Conservation (phyloP, 1,140 invertebrate genomes). For the Drosophila nikananu region DNA sequence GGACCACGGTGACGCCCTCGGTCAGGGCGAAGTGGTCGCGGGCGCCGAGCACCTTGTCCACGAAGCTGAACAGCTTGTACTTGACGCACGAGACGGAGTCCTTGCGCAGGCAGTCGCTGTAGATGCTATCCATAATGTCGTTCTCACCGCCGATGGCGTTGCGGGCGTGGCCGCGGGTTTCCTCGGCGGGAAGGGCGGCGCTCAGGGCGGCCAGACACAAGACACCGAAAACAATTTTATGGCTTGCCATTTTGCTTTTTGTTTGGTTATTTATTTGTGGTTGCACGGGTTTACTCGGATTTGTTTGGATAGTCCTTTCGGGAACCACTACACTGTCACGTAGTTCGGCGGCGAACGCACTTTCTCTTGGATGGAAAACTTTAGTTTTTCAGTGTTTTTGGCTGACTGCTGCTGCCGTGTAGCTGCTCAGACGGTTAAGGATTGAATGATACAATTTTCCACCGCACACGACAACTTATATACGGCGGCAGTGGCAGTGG, state of each 20-base stretch:
- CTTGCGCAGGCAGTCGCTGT: slow-evolving; percentile 91
- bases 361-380: slow-evolving; percentile 73
- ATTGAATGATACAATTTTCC: slow-evolving; percentile 86
- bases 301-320: slow-evolving; percentile 71
- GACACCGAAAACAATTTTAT: slow-evolving; percentile 85
- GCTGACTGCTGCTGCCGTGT: slow-evolving; percentile 79
- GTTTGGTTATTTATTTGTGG: slow-evolving; percentile 20
- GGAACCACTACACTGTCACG: slow-evolving; percentile 55
- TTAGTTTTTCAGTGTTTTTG: slow-evolving; percentile 48
- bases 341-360: slow-evolving; percentile 71
- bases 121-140: slow-evolving; percentile 91
- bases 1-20: slow-evolving; percentile 93
- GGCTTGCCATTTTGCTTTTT: slow-evolving; percentile 77
- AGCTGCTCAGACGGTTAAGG: slow-evolving; percentile 85
- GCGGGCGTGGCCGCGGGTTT: slow-evolving; percentile 86
- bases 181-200: slow-evolving; percentile 89
- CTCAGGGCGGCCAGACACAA: slow-evolving; percentile 86
- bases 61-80: slow-evolving; percentile 93
- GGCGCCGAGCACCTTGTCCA: slow-evolving; percentile 92
- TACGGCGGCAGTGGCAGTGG: slow-evolving; percentile 60
- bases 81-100: slow-evolving; percentile 93
- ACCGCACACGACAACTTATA: slow-evolving; percentile 84
- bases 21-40: slow-evolving; percentile 92
- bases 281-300: slow-evolving; percentile 42
- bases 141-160: slow-evolving; percentile 89